These are phyloP conservation scores for Amphiprion clarkii DNA, from an alignment of 2,797 vertebrate species.

Conservation along the genomic window DNA sequence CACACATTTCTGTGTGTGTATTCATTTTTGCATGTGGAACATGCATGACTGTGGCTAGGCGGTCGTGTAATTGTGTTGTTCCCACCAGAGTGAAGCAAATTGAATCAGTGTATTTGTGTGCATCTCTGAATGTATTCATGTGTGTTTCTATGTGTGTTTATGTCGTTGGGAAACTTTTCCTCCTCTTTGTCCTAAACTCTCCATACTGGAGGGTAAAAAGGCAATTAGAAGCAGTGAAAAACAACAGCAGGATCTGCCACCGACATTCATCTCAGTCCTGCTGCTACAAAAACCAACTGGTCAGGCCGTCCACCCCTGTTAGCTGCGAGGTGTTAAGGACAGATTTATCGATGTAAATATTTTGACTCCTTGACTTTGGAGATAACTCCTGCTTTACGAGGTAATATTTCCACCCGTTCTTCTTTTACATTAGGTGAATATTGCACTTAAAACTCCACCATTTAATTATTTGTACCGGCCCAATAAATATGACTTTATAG, in stretches of 20 bases:
- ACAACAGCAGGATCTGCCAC: conserved; percentile 83
- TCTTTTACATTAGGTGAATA: conserved; percentile 96
- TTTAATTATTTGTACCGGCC: conserved; percentile 98
- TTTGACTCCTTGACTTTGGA: conserved; percentile 94
- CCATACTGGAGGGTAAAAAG: conserved; percentile 64
- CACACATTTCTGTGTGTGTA: too few species aligned
- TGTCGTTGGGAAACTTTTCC: conserved; percentile 55
- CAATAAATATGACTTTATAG: conserved; percentile 98
- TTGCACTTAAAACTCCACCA: conserved; percentile 96
- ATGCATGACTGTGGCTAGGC: neutral
- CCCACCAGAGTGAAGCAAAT: conserved; percentile 17
- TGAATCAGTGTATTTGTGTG: neutral
- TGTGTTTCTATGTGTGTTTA: conserved; percentile 14
- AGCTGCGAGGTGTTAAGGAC: conserved; percentile 86
- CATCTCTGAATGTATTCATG: neutral
- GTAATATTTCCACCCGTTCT: conserved; percentile 92
- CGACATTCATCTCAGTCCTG: conserved; percentile 86
- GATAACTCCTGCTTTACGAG: conserved; percentile 94
- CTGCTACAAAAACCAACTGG: conserved; percentile 87
- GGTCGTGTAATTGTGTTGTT: conserved; percentile 9
- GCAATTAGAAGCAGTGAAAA: conserved; percentile 79
- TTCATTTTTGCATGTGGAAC: neutral
- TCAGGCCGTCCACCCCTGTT: conserved; percentile 85
- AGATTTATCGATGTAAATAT: conserved; percentile 96
- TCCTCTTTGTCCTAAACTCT: conserved; percentile 72